Evolutionary conservation across 2,113 vertebrate species (phyloP), one percentile per base, ranked within the genome.

Genomic region (Cephalopholis sonnerati): DNA sequence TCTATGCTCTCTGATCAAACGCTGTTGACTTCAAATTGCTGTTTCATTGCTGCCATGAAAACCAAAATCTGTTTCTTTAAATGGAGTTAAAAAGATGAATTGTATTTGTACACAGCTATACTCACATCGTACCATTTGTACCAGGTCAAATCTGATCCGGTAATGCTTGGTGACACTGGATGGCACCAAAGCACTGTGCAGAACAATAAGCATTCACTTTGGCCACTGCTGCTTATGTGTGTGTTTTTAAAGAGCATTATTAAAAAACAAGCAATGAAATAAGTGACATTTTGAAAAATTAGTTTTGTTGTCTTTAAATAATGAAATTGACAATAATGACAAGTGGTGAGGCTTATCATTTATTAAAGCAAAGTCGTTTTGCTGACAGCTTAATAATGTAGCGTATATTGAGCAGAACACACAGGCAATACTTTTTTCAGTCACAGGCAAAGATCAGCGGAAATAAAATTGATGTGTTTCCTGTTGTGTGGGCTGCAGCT

Each of bases 121-220:
- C 66, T 41, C 69, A 22, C 17, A 20, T 13, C 62, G 18, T 29
- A 63, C 4, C 22, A 24, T 24, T 36, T 13, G 15, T 62, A n/a
- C 51, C 27, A 22, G 51, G 36, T 70, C 16, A 54, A n/a, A 27
- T 72, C 63, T 32, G 11, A 41, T 53, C 5, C 8, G 12, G 7
- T 41, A 20, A 8, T 5, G 32, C 48, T 32, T 11, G 7, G 0
- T 0, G 1, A n/a, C 84, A 66, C 63, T 44, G 66, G 87, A 32
- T 18, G 84, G 84, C 81, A 86, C 58, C 25, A 81, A 18, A 83
- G 69, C 24, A 7, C 59, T 2, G 1, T 48, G 24, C 8, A 55
- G 8, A 9, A 0, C 17, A 2, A 11, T 6, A 22, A 61, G 17
- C 18, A 8, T 1, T 6, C 27, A 8, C 46, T 10, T 5, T 39